Conservation (phyloP, 2,113 vertebrate genomes). For the Podarcis muralis region DNA sequence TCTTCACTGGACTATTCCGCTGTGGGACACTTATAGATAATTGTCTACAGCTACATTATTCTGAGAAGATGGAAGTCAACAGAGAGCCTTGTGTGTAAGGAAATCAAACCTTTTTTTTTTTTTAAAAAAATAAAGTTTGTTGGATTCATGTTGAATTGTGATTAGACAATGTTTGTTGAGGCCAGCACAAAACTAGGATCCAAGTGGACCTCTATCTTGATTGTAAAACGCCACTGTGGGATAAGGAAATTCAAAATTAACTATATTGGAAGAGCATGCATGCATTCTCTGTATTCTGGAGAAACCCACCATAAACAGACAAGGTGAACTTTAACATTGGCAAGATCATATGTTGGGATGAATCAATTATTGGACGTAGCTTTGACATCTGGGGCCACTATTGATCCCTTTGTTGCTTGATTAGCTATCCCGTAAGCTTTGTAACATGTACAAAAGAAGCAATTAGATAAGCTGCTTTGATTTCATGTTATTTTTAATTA, state of each 20-base stretch:
- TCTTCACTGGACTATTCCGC: background rate
- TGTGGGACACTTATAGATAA: background rate
- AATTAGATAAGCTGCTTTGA: conserved; percentile 42
- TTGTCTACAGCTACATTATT: too few relatives aligned
- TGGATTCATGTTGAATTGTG: background rate
- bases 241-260: background rate
- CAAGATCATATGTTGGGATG: background rate
- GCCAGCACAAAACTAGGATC: background rate
- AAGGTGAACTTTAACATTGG: conserved; percentile 31
- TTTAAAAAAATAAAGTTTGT: too few relatives aligned
- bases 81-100: background rate
- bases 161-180: background rate
- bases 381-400: conserved; percentile 40
- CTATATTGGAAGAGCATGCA: background rate
- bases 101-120: background rate
- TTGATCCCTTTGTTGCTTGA: conserved; percentile 40
- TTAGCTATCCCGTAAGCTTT: conserved; percentile 44
- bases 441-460: conserved; percentile 48
- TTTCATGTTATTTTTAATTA: conserved; percentile 67
- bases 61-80: background rate
- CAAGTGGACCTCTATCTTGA: background rate
- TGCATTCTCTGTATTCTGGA: background rate
- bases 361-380: background rate
- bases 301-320: background rate
- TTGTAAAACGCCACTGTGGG: background rate